Conservation (phyloP, 1,140 invertebrate genomes). For the Brachionus rotundiformis region DNA sequence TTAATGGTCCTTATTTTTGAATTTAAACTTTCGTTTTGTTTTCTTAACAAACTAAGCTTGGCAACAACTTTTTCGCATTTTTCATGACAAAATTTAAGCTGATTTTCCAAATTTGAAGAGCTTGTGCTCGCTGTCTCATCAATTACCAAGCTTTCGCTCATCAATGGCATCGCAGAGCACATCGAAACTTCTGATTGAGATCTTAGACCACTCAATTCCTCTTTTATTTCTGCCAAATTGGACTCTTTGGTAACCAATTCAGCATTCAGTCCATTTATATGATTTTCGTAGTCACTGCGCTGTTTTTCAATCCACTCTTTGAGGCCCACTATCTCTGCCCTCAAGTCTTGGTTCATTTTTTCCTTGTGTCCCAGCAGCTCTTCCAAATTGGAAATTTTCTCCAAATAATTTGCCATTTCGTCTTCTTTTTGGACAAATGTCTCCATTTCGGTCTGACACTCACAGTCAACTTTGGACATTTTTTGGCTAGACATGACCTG, state of each 20-base stretch:
- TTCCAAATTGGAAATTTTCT: not conserved
- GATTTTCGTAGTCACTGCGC: not conserved
- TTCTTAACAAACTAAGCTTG: not conserved
- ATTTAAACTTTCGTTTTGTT: slow-evolving; percentile 43
- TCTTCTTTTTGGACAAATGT: not conserved
- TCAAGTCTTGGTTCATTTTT: slow-evolving; percentile 24
- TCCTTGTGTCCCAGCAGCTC: not conserved
- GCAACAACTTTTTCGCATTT: slow-evolving; percentile 41
- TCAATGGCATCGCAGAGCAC: not conserved
- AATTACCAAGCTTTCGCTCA: slow-evolving; percentile 12
- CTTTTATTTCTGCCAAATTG: not conserved
- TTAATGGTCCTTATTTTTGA: slow-evolving; percentile 33
- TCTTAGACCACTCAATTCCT: not conserved
- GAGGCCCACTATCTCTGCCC: not conserved
- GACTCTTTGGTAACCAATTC: not conserved
- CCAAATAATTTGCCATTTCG: not conserved
- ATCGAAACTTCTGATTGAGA: slow-evolving; percentile 9
- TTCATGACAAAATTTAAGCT: slow-evolving; percentile 40
- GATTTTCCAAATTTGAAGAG: slow-evolving; percentile 29
- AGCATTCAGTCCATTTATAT: not conserved
- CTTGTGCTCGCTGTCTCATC: not conserved
- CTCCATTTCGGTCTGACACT: slow-evolving; percentile 11
- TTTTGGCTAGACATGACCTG: not conserved
- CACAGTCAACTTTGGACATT: not conserved
- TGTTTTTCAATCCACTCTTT: not conserved